Evolutionary conservation across 2,888 invertebrate genomes (phyloP), one percentile per base, ranked within the genome.

Genomic region (Gordius sp.): DNA sequence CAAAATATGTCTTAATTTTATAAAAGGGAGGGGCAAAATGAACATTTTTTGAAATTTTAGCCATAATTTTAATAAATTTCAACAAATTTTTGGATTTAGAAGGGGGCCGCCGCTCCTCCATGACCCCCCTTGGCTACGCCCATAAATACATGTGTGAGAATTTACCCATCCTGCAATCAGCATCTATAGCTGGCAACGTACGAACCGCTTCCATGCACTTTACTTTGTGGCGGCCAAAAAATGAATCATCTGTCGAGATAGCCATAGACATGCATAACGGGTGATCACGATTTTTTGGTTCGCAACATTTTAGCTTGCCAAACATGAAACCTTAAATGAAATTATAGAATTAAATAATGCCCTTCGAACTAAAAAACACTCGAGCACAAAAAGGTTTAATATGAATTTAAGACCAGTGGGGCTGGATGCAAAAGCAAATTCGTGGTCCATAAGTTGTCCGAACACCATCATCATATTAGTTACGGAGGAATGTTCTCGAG

Each of bases 171-270:
- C 55, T 54, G 27, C 55, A 54, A 20, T 54, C 55, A 16, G 13
- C 20, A 16, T 54, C 27, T 16, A 28, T 27, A 4, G 55, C 55
- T 4, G 55, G 55, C 27, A 54, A 28, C 8, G 55, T 26, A 4
- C 55, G 4, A 4, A 54, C 55, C 26, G 27, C 23, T 54, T 54
- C 55, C 55, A 54, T 54, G 55, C 55, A 54, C 25, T 8, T 54
- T 2, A 27, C 4, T 13, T 23, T 8, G 27, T 26, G 27, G 4
- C 23, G 55, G 4, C 55, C 20, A 28, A 27, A 54, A 54, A 54
- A 54, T 25, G 24, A 4, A 27, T 54, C 55, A 27, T 54, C 20
- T 28, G 24, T 24, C 13, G 55, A 27, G 20, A 54, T n/a, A 16
- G 24, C 13, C 26, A 54, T 13, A 8, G 4, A n/a, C 26, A 54